Conservation (phyloP, 2,888 invertebrate species). For the Entomobrya multifasciata region DNA sequence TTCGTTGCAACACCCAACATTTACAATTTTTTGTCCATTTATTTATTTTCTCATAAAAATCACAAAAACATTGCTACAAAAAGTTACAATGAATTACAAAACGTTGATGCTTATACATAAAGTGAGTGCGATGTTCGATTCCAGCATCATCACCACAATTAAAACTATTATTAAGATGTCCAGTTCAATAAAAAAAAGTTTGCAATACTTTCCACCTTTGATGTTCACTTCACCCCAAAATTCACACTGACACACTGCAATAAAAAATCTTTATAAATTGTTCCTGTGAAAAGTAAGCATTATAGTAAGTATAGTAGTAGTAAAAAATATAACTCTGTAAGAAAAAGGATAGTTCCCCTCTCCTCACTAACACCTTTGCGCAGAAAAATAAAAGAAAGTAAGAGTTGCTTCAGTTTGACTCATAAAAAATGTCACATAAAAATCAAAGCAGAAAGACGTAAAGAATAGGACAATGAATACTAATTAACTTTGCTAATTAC, state of each 20-base stretch:
- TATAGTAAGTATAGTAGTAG: not conserved
- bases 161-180: slow-evolving; percentile 24
- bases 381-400: not conserved
- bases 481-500: not conserved
- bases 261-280: not conserved
- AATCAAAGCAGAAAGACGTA: not conserved
- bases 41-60: slow-evolving; percentile 53
- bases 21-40: slow-evolving; percentile 23
- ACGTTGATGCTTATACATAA: slow-evolving; percentile 1
- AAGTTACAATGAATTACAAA: slow-evolving; percentile 55
- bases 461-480: not conserved
- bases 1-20: not conserved
- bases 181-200: not conserved
- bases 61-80: slow-evolving; percentile 62
- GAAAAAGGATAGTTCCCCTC: not conserved
- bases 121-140: slow-evolving; percentile 42
- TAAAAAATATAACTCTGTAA: slow-evolving; percentile 37
- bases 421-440: slow-evolving; percentile 16
- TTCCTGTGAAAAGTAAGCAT: not conserved
- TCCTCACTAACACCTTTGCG: not conserved
- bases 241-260: not conserved
- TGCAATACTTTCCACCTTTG: not conserved
- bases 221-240: not conserved
- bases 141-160: slow-evolving; percentile 30
- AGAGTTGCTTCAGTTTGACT: not conserved